Conservation (phyloP, 2,797 vertebrate genomes). For the Odontamblyopus lacepedii region DNA sequence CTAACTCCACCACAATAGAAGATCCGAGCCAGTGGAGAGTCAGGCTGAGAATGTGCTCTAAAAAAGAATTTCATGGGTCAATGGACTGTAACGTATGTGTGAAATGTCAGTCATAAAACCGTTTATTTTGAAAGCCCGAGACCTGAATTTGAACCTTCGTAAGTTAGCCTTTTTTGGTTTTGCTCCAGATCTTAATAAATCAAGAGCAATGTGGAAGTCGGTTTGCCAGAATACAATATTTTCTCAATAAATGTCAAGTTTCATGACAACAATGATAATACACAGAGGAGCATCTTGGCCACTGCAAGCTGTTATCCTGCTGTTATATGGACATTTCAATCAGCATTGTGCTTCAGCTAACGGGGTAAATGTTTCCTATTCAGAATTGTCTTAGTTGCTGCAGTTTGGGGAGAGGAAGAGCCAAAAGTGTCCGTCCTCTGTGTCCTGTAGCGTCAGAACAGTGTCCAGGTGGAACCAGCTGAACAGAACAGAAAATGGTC, state of each 20-base stretch:
- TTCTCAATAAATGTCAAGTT: background rate
- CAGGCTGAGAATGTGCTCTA: background rate
- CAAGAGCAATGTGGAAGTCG: background rate
- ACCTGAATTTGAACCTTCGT: background rate
- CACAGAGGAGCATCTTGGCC: too few relatives aligned
- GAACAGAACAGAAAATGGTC: too few relatives aligned
- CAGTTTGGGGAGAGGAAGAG: too few relatives aligned
- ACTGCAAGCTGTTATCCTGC: too few relatives aligned
- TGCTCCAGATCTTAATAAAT: background rate
- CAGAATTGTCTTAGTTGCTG: too few relatives aligned
- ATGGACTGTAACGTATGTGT: background rate
- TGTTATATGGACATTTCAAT: too few relatives aligned
- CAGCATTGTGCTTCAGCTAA: too few relatives aligned
- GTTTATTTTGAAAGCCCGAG: background rate
- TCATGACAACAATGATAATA: too few relatives aligned
- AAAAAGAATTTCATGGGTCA: background rate
- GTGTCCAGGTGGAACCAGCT: too few relatives aligned
- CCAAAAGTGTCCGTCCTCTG: too few relatives aligned
- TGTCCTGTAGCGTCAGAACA: too few relatives aligned
- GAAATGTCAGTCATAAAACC: background rate
- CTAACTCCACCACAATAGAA: conserved; percentile 33
- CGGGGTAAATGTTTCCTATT: too few relatives aligned
- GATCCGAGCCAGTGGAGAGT: background rate
- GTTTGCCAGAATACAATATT: background rate
- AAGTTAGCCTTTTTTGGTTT: background rate